Evolutionary conservation across 2,113 vertebrate species (phyloP).

Genomic region (Sinocyclocheilus grahami): DNA sequence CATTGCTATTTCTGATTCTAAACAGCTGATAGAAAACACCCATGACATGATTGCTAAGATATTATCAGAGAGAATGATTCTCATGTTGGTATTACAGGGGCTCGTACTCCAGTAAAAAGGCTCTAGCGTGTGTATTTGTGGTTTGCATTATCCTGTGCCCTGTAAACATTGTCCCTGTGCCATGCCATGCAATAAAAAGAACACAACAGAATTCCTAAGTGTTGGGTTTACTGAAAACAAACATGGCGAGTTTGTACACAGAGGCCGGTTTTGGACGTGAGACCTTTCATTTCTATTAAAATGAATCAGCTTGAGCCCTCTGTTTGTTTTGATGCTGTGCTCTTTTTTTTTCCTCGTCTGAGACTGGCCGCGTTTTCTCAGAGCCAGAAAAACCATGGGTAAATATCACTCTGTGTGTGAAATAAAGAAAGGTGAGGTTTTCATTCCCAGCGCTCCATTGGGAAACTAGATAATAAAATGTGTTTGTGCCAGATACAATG

Average conservation of each 20-base stretch:
- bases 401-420: conserved; percentile 41
- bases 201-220: conserved; percentile 25
- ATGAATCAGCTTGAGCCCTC: conserved; percentile 28
- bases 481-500: conserved; percentile 57
- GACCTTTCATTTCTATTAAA: conserved; percentile 52
- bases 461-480: conserved; percentile 55
- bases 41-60: neutral
- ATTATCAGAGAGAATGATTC: neutral
- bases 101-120: neutral
- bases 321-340: conserved; percentile 40
- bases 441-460: conserved; percentile 38
- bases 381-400: conserved; percentile 33
- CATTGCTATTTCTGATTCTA: too few relatives aligned
- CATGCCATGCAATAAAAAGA: neutral
- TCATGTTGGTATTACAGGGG: too few relatives aligned
- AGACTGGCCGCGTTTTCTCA: conserved; percentile 28
- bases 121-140: neutral
- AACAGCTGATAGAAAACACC: neutral
- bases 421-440: conserved; percentile 52
- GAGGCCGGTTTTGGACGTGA: conserved; percentile 22
- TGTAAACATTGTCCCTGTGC: conserved; percentile 32
- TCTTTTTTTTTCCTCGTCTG: neutral
- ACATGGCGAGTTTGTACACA: conserved; percentile 41
- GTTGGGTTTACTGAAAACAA: conserved; percentile 43
- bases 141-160: neutral